Percentiles rank a stretch among this genome's conserved stretches.
Conservation (phyloP, 2,888 invertebrate species). For the Meghimatium bilineatum region DNA sequence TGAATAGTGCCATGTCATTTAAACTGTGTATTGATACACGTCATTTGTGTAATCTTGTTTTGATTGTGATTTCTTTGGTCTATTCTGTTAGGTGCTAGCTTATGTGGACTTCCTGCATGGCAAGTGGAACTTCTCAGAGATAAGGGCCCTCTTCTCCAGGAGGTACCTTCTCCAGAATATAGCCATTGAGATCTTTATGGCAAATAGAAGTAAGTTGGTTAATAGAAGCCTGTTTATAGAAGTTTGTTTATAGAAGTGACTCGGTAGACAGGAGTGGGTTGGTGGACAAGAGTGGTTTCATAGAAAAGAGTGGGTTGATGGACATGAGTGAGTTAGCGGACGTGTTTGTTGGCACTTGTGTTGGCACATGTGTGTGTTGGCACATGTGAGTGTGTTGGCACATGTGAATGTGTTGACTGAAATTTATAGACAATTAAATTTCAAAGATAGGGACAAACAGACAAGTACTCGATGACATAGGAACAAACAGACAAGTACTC, state of each 20-base stretch:
- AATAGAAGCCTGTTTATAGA: no score
- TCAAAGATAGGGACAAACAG: no score
- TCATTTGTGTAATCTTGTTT: no score
- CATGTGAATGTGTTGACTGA: not conserved
- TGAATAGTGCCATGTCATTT: no score
- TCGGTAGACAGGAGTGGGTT: not conserved
- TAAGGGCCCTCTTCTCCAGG: constrained; percentile 97
- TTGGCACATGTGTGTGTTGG: not conserved
- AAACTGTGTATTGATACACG: no score
- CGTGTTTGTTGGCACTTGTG: not conserved
- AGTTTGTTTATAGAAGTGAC: not conserved
- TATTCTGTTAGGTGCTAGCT: constrained; percentile 86
- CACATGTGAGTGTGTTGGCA: not conserved
- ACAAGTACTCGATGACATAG: no score
- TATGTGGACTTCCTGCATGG: constrained; percentile 99
- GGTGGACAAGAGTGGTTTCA: not conserved
- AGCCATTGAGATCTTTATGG: constrained; percentile 98
- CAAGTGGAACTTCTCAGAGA: constrained; percentile 99
- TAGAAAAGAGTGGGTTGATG: no score
- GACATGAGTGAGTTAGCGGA: not conserved
- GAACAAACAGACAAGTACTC: no score
- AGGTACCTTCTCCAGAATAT: constrained; percentile 95
- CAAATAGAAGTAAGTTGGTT: constrained; percentile 92
- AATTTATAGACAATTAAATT: no score
- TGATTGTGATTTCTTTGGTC: no score